These are phyloP conservation scores for Myathropa florea DNA, from an alignment of 2,888 invertebrate species.

Conservation along the genomic window DNA sequence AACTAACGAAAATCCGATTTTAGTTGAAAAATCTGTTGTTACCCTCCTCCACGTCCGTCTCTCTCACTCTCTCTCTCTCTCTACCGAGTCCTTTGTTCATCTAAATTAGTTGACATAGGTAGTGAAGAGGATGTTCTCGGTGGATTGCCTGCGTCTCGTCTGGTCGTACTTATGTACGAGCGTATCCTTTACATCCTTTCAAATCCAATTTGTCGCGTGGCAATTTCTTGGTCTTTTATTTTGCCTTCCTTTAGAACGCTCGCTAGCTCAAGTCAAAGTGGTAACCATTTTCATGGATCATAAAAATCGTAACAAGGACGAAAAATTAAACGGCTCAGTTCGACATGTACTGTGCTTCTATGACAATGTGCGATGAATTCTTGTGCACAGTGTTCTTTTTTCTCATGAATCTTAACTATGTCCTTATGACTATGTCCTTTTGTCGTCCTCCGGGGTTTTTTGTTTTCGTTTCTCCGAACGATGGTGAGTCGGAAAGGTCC, in stretches of 20 bases:
- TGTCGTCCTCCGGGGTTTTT: background rate
- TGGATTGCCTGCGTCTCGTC: background rate
- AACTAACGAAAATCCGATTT: conserved; percentile 40
- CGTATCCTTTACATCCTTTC: conserved; percentile 41
- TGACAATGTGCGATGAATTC: background rate
- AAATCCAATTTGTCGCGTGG: conserved; percentile 70
- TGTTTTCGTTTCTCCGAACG: conserved; percentile 4
- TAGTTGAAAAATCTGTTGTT: conserved; percentile 25
- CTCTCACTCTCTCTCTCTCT: background rate
- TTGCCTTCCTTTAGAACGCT: conserved; percentile 17
- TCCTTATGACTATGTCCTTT: conserved; percentile 12
- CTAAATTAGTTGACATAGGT: conserved; percentile 61
- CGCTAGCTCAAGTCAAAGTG: conserved; percentile 33
- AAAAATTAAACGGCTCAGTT: conserved; percentile 52
- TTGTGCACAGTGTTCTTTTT: conserved; percentile 35
- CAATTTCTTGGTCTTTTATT: conserved; percentile 49
- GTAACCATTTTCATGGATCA: conserved; percentile 71
- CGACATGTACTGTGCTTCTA: conserved; percentile 10
- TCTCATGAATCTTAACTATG: conserved; percentile 28
- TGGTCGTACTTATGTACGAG: background rate
- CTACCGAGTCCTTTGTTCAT: conserved; percentile 46
- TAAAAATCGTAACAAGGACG: conserved; percentile 68
- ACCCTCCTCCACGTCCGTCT: background rate
- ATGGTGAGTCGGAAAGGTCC: conserved; percentile 14
- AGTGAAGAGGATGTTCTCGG: background rate